phyloP scores from a whole-genome alignment of 2,113 vertebrate genomes.

The Alosa alosa region DNA sequence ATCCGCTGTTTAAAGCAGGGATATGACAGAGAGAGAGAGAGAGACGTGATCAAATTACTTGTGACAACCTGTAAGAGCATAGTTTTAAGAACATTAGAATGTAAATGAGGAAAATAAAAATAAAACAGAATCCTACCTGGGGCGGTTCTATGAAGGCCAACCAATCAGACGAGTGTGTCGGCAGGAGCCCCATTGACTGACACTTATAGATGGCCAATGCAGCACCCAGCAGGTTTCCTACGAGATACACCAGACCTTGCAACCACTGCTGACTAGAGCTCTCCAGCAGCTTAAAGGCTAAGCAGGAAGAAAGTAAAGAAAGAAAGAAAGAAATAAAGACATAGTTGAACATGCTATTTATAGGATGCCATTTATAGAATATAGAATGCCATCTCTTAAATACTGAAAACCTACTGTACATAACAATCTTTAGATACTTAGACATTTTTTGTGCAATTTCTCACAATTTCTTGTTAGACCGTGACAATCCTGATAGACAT shows the following conservation, averaged over 20 bases:
- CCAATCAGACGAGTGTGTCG: slow-evolving; percentile 96
- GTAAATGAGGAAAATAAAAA: neutral
- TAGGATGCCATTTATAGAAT: neutral
- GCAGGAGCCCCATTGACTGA: slow-evolving; percentile 95
- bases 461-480: neutral
- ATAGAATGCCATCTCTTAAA: too few relatives aligned
- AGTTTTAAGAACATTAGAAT: neutral
- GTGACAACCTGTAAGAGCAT: neutral
- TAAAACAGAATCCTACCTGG: slow-evolving; percentile 72
- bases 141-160: slow-evolving; percentile 94
- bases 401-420: neutral
- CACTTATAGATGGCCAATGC: slow-evolving; percentile 95
- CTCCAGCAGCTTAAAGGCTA: slow-evolving; percentile 94
- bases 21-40: slow-evolving; percentile 3
- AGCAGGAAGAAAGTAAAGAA: neutral
- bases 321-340: neutral
- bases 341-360: neutral
- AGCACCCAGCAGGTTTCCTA: slow-evolving; percentile 91
- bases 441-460: neutral
- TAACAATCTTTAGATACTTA: neutral
- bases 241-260: slow-evolving; percentile 90
- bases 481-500: neutral
- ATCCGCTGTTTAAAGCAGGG: slow-evolving; percentile 74
- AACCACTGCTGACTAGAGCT: slow-evolving; percentile 95
- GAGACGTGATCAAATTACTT: neutral